A percentile compares a stretch with the other conserved stretches of the same genome.
Evolutionary conservation across 2,888 invertebrate species (phyloP).

Genomic region (Amphipoea oculea): DNA sequence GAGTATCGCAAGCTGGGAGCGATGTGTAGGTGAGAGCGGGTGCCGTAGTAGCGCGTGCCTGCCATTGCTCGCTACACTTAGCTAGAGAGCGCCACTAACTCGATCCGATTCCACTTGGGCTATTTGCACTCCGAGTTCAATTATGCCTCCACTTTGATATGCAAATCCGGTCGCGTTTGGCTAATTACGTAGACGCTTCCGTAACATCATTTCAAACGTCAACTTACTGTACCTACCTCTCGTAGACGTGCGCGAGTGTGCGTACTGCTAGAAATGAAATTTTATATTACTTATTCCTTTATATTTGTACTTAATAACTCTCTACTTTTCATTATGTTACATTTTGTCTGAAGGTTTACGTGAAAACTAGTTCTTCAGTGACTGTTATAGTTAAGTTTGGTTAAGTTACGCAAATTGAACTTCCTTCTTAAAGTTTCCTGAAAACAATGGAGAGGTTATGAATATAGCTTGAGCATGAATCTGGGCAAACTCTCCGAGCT

Average conservation of each 20-base stretch:
- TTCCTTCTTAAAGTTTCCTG: constrained; percentile 53
- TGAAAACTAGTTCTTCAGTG: constrained; percentile 4
- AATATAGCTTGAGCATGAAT: constrained; percentile 70
- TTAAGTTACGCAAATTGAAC: constrained; percentile 55
- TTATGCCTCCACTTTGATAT: constrained; percentile 89
- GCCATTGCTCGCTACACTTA: constrained; percentile 80
- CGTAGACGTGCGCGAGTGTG: constrained; percentile 12
- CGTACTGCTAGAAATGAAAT: constrained; percentile 5
- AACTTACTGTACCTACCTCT: constrained; percentile 71
- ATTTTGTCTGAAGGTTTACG: constrained; percentile 2
- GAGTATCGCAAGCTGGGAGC: constrained; percentile 52
- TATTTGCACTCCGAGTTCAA: constrained; percentile 89
- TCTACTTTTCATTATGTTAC: not conserved
- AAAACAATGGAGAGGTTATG: constrained; percentile 60
- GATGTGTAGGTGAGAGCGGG: constrained; percentile 60
- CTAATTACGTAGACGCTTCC: constrained; percentile 88
- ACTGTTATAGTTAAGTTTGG: constrained; percentile 32
- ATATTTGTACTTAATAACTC: not conserved
- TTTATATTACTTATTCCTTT: constrained; percentile 14
- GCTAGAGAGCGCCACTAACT: constrained; percentile 85
- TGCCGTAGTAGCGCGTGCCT: constrained; percentile 57
- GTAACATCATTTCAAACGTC: constrained; percentile 82
- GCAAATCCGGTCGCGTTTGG: constrained; percentile 88
- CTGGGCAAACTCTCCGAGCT: constrained; percentile 72
- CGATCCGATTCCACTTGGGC: constrained; percentile 88